Evolutionary conservation across 2,888 invertebrate species (phyloP), one percentile per base, ranked within the genome.

Genomic region (Steinernema scapterisci): DNA sequence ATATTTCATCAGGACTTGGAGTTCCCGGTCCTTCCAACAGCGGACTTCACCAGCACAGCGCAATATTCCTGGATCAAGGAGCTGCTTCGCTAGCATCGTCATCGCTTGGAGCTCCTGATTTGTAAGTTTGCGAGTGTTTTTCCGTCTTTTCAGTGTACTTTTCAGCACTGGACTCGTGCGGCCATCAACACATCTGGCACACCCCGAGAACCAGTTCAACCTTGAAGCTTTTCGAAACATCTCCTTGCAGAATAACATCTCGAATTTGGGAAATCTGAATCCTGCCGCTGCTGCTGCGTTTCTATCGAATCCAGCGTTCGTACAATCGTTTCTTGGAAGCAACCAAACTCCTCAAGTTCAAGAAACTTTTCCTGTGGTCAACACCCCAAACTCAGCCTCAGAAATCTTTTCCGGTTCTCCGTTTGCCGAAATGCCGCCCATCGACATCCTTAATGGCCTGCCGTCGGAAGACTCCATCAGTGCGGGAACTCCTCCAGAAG

Each of bases 281-380:
- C 63, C 25, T 9, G 25, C 6, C 21, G 13, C 54, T 16, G 54
- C 54, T 9, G 52, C 52, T 11, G 16, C 63, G 63, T 16, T 63
- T 27, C 63, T 63, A 27, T 63, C 63, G 7, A 63, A 63, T 31
- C 63, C 63, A 16, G 27, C 27, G 5, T 63, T 63, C 7, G 63
- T 27, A 1, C 63, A 48, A 16, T n/a, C 63, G 13, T 27, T 63
- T 25, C 25, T 63, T 16, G 38, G 38, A 38, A 38, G 38, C 38
- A 38, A 38, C 38, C 38, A 9, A 38, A 9, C 38, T 3, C 38
- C 38, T 3, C 48, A 48, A 48, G 6, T 19, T 48, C 48, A 3
- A 13, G n/a, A 48, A 48, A 38, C 38, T 38, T 38, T 38, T 38
- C 5, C 9, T 38, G 3, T 9, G 3, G 38, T 38, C 5, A 9